These are phyloP conservation scores for Glaucomys volans DNA, from an alignment of 2,113 vertebrate species.

Conservation along the genomic window DNA sequence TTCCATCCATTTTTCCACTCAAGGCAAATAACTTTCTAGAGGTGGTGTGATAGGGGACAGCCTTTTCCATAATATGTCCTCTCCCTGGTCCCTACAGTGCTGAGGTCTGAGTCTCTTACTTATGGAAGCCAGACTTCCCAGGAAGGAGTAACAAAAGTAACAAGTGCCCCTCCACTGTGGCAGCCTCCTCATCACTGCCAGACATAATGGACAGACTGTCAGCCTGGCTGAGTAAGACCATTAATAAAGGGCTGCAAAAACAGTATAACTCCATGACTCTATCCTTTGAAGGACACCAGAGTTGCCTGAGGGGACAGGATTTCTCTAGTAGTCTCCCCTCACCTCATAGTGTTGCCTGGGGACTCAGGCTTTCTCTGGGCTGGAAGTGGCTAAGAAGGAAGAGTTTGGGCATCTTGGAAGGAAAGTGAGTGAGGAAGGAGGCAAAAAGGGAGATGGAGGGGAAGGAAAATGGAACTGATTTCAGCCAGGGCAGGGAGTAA, in stretches of 20 bases:
- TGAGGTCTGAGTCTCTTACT: not conserved
- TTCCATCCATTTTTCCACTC: not conserved
- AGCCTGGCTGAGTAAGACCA: not conserved
- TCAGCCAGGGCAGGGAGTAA: not conserved
- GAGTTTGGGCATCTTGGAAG: not conserved
- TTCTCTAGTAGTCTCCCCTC: not conserved
- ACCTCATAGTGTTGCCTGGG: not conserved
- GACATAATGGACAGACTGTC: not conserved
- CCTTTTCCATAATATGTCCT: too few species aligned
- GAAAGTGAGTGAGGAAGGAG: not conserved
- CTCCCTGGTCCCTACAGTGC: too few species aligned
- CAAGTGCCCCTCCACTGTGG: not conserved
- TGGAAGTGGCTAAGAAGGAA: not conserved
- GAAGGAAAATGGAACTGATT: not conserved
- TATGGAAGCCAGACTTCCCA: not conserved
- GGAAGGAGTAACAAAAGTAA: not conserved
- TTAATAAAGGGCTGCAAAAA: not conserved
- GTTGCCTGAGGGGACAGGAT: not conserved
- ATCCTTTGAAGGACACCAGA: not conserved
- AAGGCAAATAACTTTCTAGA: constrained; percentile 64
- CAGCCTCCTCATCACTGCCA: not conserved
- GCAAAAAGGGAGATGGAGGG: not conserved
- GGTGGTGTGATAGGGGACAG: not conserved
- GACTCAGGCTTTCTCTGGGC: not conserved
- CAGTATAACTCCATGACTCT: not conserved